Evolutionary conservation across 2,888 invertebrate species (phyloP), one percentile per base, ranked within the genome.

Genomic region (Drosophila anceps): DNA sequence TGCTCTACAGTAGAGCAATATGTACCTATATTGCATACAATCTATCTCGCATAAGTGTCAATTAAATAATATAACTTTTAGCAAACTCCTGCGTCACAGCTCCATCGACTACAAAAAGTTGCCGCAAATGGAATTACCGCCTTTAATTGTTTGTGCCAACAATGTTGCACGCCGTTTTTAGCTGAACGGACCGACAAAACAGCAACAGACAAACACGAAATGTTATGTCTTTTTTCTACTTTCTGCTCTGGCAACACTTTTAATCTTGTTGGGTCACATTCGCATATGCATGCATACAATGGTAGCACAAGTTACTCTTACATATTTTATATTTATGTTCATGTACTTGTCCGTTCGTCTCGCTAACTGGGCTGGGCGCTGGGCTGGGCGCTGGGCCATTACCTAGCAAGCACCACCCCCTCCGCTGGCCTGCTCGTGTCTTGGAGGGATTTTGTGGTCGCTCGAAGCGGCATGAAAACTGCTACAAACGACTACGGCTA

Each of bases 241-340:
- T 82, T 72, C 48, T 50, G 69, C 72, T 51, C 59, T 59, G 58
- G 60, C 77, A 74, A 72, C 87, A 86, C 87, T 90, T 81, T 90
- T 84, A 84, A 84, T 84, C 90, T 90, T 86, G 81, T 83, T 84
- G 78, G 68, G 58, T 48, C 72, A 77, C 66, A 69, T 35, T 46
- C 51, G 65, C 27, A 67, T 39, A 60, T 35, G 39, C 27, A 51
- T 27, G 61, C 18, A 31, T 3, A 37, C 55, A 61, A 58, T 37
- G 39, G 37, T 9, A 44, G 33, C 54, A 68, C 27, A 73, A 78
- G 69, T 82, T 79, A 58, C 82, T 78, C 67, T 82, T 63, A 84
- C 80, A 83, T 90, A 90, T 84, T 89, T 90, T 89, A 89, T 90
- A 90, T 89, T 85, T 85, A 90, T 85, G 84, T 55, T 83, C 84